phyloP scores from a whole-genome alignment of 2,113 vertebrate genomes.

The Triplophysa dalaica region DNA sequence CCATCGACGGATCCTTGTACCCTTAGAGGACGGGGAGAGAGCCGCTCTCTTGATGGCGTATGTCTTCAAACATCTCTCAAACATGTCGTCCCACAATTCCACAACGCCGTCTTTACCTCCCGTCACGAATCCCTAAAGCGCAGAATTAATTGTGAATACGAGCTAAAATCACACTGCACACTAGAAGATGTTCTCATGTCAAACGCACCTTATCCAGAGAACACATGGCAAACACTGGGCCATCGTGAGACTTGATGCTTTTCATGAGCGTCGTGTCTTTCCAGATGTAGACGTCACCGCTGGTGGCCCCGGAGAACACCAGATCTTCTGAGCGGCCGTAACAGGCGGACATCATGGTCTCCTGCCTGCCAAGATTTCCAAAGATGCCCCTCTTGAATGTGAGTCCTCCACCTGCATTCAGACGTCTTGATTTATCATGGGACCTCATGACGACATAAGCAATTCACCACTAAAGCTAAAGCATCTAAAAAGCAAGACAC shows the following conservation, averaged over 20 bases:
- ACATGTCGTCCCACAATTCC: constrained; percentile 98
- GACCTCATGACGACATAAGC: too few relatives aligned
- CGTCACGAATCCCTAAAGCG: constrained; percentile 89
- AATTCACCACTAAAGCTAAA: too few relatives aligned
- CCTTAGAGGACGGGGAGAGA: constrained; percentile 92
- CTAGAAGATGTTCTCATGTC: background rate
- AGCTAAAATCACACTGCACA: too few relatives aligned
- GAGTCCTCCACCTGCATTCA: constrained; percentile 87
- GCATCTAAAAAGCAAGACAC: too few relatives aligned
- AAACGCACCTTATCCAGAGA: constrained; percentile 90
- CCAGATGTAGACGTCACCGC: constrained; percentile 97
- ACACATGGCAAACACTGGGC: constrained; percentile 95
- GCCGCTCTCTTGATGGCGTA: constrained; percentile 94
- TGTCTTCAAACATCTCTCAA: constrained; percentile 95
- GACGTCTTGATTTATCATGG: background rate
- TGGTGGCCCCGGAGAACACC: constrained; percentile 91
- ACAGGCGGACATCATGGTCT: constrained; percentile 95
- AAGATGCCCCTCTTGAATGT: constrained; percentile 89
- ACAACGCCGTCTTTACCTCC: constrained; percentile 96
- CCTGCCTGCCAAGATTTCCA: constrained; percentile 82
- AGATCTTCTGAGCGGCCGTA: constrained; percentile 89
- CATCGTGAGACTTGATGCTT: constrained; percentile 94
- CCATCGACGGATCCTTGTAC: constrained; percentile 61
- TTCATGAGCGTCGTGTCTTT: constrained; percentile 86
- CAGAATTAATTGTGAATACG: background rate